These are phyloP conservation scores for Incurvaria masculella DNA, from an alignment of 2,888 invertebrate species.

Conservation along the genomic window DNA sequence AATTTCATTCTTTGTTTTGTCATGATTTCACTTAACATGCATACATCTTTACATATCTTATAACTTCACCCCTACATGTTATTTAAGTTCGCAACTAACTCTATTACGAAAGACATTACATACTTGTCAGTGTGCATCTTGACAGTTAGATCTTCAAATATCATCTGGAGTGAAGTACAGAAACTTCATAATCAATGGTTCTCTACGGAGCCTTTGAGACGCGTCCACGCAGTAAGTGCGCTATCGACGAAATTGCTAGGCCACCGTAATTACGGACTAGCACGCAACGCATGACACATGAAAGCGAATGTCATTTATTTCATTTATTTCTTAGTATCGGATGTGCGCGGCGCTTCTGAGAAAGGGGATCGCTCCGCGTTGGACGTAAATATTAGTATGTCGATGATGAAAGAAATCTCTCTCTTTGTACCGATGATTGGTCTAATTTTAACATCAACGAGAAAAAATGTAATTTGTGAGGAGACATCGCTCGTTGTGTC, in stretches of 20 bases:
- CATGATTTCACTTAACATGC: no score
- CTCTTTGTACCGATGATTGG: slow-evolving; percentile 54
- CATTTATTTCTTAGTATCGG: slow-evolving; percentile 57
- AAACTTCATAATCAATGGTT: no score
- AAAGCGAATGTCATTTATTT: slow-evolving; percentile 58
- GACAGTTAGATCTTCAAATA: no score
- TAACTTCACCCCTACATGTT: no score
- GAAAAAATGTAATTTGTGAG: slow-evolving; percentile 35
- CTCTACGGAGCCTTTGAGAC: no score
- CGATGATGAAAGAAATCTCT: slow-evolving; percentile 57
- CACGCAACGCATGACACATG: slow-evolving; percentile 48
- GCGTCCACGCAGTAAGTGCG: slow-evolving; percentile 28
- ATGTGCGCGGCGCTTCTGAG: slow-evolving; percentile 46
- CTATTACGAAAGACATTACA: no score
- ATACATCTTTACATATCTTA: no score
- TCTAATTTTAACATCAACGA: slow-evolving; percentile 39
- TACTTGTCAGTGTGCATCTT: no score
- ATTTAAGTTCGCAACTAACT: no score
- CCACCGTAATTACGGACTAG: slow-evolving; percentile 44
- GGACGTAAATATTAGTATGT: slow-evolving; percentile 47
- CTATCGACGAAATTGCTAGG: slow-evolving; percentile 20
- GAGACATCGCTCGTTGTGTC: not conserved
- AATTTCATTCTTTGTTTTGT: no score
- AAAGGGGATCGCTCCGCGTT: slow-evolving; percentile 33
- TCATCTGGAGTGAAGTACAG: no score